These are phyloP conservation scores for Pitangus sulphuratus DNA, from an alignment of 2,797 vertebrate species.

Conservation along the genomic window DNA sequence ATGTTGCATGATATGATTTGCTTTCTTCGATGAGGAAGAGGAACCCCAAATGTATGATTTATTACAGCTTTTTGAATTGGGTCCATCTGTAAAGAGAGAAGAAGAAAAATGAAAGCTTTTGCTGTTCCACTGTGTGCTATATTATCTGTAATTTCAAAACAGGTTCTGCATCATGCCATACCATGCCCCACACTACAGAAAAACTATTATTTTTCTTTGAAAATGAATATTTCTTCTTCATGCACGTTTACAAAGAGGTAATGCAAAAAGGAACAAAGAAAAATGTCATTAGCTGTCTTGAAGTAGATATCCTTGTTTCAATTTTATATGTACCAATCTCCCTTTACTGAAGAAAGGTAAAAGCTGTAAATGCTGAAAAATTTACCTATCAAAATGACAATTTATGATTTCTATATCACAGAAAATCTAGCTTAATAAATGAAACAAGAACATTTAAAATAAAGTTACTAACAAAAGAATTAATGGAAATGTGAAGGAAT, in stretches of 20 bases:
- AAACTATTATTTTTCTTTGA: slow-evolving; percentile 14
- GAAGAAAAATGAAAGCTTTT: slow-evolving; percentile 73
- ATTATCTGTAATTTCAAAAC: slow-evolving; percentile 3
- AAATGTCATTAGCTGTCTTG: not conserved
- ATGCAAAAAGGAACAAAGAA: not conserved
- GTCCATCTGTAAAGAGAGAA: slow-evolving; percentile 90
- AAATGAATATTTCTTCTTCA: slow-evolving; percentile 4
- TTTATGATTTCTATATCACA: not conserved
- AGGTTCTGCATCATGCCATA: slow-evolving; percentile 1
- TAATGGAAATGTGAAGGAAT: not conserved
- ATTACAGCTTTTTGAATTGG: slow-evolving; percentile 97
- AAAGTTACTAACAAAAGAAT: not conserved
- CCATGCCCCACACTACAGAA: not conserved
- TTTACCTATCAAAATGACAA: not conserved
- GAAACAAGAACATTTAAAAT: not conserved
- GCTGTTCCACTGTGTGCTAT: slow-evolving; percentile 56
- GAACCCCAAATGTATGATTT: slow-evolving; percentile 93
- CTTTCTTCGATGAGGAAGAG: slow-evolving; percentile 89
- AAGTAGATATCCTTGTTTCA: not conserved
- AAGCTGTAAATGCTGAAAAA: not conserved
- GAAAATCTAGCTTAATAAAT: not conserved
- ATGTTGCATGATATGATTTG: slow-evolving; percentile 92
- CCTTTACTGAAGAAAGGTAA: not conserved
- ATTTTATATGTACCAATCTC: not conserved
- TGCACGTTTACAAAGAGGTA: not conserved